phyloP scores from a whole-genome alignment of 2,888 invertebrate species.

The Cheilosia soror region DNA sequence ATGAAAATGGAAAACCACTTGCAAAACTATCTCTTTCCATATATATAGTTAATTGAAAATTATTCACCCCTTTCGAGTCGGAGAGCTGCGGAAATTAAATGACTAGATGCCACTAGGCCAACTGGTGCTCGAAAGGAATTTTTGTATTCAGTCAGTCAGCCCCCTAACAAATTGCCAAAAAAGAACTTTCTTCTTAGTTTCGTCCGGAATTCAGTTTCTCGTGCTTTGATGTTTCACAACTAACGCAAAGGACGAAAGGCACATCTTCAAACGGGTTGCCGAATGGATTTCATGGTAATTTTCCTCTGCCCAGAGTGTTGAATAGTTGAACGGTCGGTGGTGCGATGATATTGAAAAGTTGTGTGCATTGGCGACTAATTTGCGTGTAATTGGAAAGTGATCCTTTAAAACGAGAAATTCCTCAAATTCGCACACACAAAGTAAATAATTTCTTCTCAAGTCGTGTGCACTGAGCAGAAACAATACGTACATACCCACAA shows the following conservation, averaged over 20 bases:
- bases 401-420: constrained; percentile 32
- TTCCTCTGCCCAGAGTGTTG: constrained; percentile 28
- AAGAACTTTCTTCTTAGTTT: constrained; percentile 8
- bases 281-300: constrained; percentile 56
- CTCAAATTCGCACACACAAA: constrained; percentile 8
- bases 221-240: constrained; percentile 61
- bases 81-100: constrained; percentile 25
- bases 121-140: constrained; percentile 68
- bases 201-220: constrained; percentile 30
- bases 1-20: constrained; percentile 2
- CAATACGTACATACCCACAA: not conserved
- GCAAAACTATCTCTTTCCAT: constrained; percentile 17
- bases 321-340: constrained; percentile 11
- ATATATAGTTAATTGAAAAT: constrained; percentile 51
- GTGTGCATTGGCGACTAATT: constrained; percentile 39
- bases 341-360: constrained; percentile 8
- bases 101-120: constrained; percentile 26
- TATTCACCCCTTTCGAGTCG: constrained; percentile 39
- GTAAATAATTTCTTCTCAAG: constrained; percentile 8
- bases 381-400: constrained; percentile 54
- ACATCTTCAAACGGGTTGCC: constrained; percentile 47
- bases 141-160: constrained; percentile 16
- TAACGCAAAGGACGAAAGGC: not conserved
- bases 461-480: not conserved
- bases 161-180: constrained; percentile 1